Evolutionary conservation across 2,888 invertebrate genomes (phyloP).

Genomic region (Erebia palarica): DNA sequence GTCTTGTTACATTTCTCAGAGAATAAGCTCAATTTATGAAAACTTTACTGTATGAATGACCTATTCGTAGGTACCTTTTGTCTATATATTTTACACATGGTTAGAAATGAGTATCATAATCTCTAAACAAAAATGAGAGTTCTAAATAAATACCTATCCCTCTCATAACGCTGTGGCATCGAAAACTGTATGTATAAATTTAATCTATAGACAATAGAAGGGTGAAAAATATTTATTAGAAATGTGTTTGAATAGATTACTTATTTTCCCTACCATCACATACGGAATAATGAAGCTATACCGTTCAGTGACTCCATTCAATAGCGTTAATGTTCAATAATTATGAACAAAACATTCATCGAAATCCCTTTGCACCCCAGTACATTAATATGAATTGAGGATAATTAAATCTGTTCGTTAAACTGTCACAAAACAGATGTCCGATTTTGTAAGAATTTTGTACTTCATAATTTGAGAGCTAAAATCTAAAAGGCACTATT

Average conservation of each 20-base stretch:
- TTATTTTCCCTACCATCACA: not conserved
- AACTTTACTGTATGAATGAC: conserved; percentile 24
- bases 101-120: not conserved
- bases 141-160: too few species aligned
- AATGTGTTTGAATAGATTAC: not conserved
- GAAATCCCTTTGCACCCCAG: conserved; percentile 1
- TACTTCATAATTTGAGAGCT: too few species aligned
- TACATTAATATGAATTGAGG: not conserved
- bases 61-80: not conserved
- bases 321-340: not conserved
- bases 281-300: not conserved
- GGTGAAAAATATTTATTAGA: too few species aligned
- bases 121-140: too few species aligned
- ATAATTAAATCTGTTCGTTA: too few species aligned
- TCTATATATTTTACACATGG: not conserved
- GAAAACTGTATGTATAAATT: too few species aligned
- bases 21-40: conserved; percentile 60
- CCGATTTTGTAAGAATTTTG: too few species aligned
- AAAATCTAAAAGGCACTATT: too few species aligned
- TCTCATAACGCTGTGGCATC: too few species aligned
- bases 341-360: conserved; percentile 13
- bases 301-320: not conserved
- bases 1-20: conserved; percentile 62
- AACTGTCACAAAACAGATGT: too few species aligned
- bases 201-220: too few species aligned